These are phyloP conservation scores for Dromiciops gliroides DNA, from an alignment of 2,113 vertebrate genomes.

Conservation along the genomic window DNA sequence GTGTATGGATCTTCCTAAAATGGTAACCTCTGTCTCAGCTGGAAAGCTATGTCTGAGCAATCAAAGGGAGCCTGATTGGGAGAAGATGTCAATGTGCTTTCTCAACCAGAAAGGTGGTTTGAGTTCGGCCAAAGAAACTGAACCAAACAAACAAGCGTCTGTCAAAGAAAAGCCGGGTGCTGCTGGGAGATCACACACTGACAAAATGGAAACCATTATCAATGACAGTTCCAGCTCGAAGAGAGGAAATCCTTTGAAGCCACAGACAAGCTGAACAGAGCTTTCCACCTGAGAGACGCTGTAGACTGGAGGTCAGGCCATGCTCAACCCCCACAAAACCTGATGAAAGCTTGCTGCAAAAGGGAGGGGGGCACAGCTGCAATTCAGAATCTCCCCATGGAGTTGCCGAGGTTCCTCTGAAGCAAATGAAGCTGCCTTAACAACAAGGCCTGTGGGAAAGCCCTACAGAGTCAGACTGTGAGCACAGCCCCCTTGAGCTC, in stretches of 20 bases:
- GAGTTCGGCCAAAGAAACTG: slow-evolving; percentile 51
- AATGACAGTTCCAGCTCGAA: slow-evolving; percentile 63
- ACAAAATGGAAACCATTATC: slow-evolving; percentile 73
- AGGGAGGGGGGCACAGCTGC: slow-evolving; percentile 67
- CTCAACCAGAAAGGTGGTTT: slow-evolving; percentile 75
- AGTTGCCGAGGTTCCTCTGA: slow-evolving; percentile 64
- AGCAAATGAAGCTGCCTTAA: slow-evolving; percentile 52
- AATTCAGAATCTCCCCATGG: slow-evolving; percentile 19
- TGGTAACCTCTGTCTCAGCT: slow-evolving; percentile 64
- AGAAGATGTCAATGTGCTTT: slow-evolving; percentile 69
- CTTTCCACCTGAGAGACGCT: slow-evolving; percentile 77
- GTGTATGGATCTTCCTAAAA: slow-evolving; percentile 24
- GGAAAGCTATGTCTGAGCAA: slow-evolving; percentile 62
- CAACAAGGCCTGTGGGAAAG: slow-evolving; percentile 70
- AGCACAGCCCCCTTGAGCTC: slow-evolving; percentile 59
- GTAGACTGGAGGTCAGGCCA: slow-evolving; percentile 66
- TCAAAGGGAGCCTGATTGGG: slow-evolving; percentile 56
- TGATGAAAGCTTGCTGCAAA: slow-evolving; percentile 63
- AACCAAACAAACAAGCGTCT: slow-evolving; percentile 62
- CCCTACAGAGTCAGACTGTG: slow-evolving; percentile 49
- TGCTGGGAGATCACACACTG: slow-evolving; percentile 56
- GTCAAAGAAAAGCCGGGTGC: slow-evolving; percentile 53
- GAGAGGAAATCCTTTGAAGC: slow-evolving; percentile 70
- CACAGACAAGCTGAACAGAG: slow-evolving; percentile 71
- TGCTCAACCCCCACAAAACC: slow-evolving; percentile 45